Evolutionary conservation across 2,888 invertebrate genomes (phyloP).

Genomic region (Cryptus viduatorius): DNA sequence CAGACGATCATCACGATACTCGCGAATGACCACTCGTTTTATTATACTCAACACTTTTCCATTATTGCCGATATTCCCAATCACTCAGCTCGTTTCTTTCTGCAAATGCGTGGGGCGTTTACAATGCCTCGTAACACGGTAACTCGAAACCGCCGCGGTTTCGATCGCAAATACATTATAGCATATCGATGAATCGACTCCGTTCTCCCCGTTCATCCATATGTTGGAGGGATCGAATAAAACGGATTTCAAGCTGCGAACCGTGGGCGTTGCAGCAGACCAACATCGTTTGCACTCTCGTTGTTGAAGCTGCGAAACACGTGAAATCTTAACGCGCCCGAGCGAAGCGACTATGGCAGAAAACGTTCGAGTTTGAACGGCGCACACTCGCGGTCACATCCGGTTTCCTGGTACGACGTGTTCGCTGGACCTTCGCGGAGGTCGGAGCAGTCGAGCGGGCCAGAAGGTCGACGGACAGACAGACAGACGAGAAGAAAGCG

Average conservation of each 20-base stretch:
- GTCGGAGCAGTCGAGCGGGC: slow-evolving; percentile 62
- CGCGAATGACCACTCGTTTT: background rate
- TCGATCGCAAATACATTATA: slow-evolving; percentile 46
- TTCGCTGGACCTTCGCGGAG: slow-evolving; percentile 61
- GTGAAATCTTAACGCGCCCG: slow-evolving; percentile 38
- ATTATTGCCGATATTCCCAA: background rate
- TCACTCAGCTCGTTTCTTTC: background rate
- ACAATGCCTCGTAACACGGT: slow-evolving; percentile 30
- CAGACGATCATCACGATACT: slow-evolving; percentile 1
- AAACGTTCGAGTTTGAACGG: slow-evolving; percentile 34
- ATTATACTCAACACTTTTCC: background rate
- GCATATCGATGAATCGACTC: slow-evolving; percentile 50
- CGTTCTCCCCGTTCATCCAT: slow-evolving; percentile 3
- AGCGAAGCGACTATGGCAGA: slow-evolving; percentile 4
- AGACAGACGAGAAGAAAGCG: slow-evolving; percentile 33
- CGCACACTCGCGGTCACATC: slow-evolving; percentile 58
- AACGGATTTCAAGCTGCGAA: slow-evolving; percentile 12
- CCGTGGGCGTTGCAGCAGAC: slow-evolving; percentile 63
- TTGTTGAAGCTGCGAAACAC: slow-evolving; percentile 23
- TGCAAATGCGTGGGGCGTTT: slow-evolving; percentile 16
- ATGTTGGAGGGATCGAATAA: slow-evolving; percentile 3
- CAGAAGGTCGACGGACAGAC: slow-evolving; percentile 66
- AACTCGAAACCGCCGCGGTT: slow-evolving; percentile 51
- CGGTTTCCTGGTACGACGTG: slow-evolving; percentile 63
- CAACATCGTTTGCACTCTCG: slow-evolving; percentile 40